Evolutionary conservation across 1,140 invertebrate genomes (phyloP).

Genomic region (Thaumetopoea pityocampa): DNA sequence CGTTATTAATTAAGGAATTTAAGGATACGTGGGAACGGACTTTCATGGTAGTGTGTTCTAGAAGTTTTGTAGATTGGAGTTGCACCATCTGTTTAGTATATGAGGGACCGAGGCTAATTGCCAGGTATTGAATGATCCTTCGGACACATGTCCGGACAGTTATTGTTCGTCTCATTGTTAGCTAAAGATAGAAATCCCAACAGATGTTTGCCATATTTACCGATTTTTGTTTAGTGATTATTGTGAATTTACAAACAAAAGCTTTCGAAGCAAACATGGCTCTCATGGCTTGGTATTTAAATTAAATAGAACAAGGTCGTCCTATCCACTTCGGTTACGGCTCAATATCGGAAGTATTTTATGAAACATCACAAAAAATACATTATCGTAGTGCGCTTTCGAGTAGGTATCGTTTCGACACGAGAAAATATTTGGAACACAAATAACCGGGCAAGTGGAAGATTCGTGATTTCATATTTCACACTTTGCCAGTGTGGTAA

Average conservation of each 20-base stretch:
- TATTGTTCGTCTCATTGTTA: constrained; percentile 52
- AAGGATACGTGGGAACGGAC: constrained; percentile 63
- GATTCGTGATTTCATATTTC: constrained; percentile 75
- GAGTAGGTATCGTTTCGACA: constrained; percentile 61
- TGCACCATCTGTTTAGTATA: constrained; percentile 49
- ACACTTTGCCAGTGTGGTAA: constrained; percentile 67
- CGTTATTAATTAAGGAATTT: constrained; percentile 61
- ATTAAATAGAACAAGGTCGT: constrained; percentile 42
- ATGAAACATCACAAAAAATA: constrained; percentile 34
- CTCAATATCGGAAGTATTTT: constrained; percentile 34
- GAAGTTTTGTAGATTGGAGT: too few species aligned
- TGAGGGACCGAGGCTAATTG: constrained; percentile 50
- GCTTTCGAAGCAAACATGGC: constrained; percentile 12
- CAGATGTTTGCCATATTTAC: constrained; percentile 44
- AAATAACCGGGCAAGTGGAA: constrained; percentile 61
- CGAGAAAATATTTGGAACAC: constrained; percentile 69
- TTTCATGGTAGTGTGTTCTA: constrained; percentile 24
- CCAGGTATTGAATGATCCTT: constrained; percentile 46
- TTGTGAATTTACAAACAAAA: constrained; percentile 15
- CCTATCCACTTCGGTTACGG: constrained; percentile 27
- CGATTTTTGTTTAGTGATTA: constrained; percentile 27
- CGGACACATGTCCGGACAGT: constrained; percentile 45
- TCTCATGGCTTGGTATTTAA: constrained; percentile 18
- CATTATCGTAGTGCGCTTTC: constrained; percentile 36
- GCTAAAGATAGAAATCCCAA: constrained; percentile 30